These are phyloP conservation scores for Aromia moschata DNA, from an alignment of 2,888 invertebrate species.

Conservation along the genomic window DNA sequence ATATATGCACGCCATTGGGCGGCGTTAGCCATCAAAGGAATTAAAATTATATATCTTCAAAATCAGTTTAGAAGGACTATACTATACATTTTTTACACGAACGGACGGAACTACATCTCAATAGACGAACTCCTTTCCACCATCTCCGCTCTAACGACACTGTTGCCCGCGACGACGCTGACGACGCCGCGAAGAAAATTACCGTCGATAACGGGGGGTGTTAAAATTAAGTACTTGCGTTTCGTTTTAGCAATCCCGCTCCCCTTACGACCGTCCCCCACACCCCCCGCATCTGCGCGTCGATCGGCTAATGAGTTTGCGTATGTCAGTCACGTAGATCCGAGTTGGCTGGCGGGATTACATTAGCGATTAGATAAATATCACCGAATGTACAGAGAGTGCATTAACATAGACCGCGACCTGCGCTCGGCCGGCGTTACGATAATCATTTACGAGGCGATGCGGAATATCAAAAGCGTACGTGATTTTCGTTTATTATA, in stretches of 20 bases:
- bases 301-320: conserved; percentile 48
- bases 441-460: conserved; percentile 39
- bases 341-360: conserved; percentile 39
- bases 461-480: conserved; percentile 42
- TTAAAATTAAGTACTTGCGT: conserved; percentile 34
- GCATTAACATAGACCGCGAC: conserved; percentile 39
- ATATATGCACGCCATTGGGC: too few species aligned
- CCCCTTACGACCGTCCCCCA: background rate
- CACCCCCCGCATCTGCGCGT: conserved; percentile 10
- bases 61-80: too few species aligned
- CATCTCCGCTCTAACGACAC: background rate
- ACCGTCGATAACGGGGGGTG: conserved; percentile 19
- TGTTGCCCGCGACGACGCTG: conserved; percentile 6
- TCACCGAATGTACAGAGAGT: conserved; percentile 41
- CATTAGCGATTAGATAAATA: conserved; percentile 50
- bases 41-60: too few species aligned
- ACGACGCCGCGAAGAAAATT: conserved; percentile 24
- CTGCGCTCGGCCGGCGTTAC: conserved; percentile 39
- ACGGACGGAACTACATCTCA: too few species aligned
- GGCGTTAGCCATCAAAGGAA: too few species aligned
- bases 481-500: conserved; percentile 42
- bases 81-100: too few species aligned
- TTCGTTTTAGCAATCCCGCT: conserved; percentile 23
- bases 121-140: too few species aligned
- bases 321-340: conserved; percentile 48